phyloP scores from a whole-genome alignment of 2,797 vertebrate species.

The Distichodus sexfasciatus region DNA sequence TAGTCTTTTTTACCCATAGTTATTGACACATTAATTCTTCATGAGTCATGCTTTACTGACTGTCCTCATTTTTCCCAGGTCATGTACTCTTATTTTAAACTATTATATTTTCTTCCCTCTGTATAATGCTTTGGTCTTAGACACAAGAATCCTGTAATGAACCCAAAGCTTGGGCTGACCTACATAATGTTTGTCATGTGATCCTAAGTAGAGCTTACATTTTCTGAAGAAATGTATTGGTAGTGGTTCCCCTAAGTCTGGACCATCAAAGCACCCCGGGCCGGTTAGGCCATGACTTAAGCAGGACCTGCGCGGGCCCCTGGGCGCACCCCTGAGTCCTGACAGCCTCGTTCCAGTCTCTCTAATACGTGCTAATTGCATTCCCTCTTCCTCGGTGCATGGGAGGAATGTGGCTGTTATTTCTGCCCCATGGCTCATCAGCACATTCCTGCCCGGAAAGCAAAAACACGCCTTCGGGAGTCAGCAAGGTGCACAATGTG shows the following conservation, averaged over 20 bases:
- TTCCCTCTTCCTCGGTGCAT: constrained; percentile 75
- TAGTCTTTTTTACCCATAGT: too few relatives aligned
- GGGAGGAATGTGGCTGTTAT: constrained; percentile 81
- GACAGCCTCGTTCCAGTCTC: constrained; percentile 70
- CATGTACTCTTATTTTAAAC: too few relatives aligned
- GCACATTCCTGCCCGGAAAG: constrained; percentile 73
- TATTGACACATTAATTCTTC: too few relatives aligned
- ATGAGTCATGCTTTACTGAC: too few relatives aligned
- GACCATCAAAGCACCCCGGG: constrained; percentile 25
- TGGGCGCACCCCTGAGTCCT: constrained; percentile 48
- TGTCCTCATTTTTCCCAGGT: background rate
- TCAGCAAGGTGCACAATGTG: constrained; percentile 72
- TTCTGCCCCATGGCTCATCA: constrained; percentile 70
- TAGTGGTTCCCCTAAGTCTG: constrained; percentile 1
- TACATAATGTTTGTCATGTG: constrained; percentile 52
- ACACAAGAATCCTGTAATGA: constrained; percentile 13
- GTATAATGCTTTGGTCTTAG: constrained; percentile 3
- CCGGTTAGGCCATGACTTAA: constrained; percentile 10
- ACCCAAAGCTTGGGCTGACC: constrained; percentile 32
- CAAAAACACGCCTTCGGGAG: constrained; percentile 63
- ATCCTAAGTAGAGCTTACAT: constrained; percentile 38
- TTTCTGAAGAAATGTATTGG: constrained; percentile 19
- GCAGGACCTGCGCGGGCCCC: constrained; percentile 38
- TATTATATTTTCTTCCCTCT: background rate
- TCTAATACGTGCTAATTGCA: constrained; percentile 81